Evolutionary conservation across 2,797 vertebrate genomes (phyloP), one percentile per base, ranked within the genome.

Genomic region (Sebastes ruberrimus): DNA sequence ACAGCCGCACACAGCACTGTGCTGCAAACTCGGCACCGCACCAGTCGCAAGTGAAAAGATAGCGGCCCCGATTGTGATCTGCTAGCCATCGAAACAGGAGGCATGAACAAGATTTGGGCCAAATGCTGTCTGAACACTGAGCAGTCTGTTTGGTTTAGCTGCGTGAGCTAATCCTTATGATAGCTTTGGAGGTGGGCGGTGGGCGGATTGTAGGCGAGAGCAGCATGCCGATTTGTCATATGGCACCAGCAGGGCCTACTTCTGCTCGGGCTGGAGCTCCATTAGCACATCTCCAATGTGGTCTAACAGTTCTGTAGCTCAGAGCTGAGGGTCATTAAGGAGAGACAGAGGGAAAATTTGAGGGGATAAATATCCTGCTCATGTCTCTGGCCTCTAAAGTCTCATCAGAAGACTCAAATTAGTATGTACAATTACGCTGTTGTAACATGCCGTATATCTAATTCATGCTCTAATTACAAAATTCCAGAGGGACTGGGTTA

Each of bases 191-290:
- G 95, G 93, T 87, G 93, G 94, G 83, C 86, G 88, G 94, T 95
- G 92, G 94, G 94, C 83, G 93, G 92, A 90, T 83, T 76, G 93
- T 94, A 94, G 95, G 94, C 93, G 89, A 93, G 89, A 94, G 93
- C 92, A 94, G 92, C 94, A 93, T 91, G 93, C 91, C 87, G 90
- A 90, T 94, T 95, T 91, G 94, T 95, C 93, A 95, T 94, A 94
- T 93, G 92, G 93, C 93, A 93, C 92, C 91, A 91, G 89, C 92
- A 93, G 92, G 91, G 88, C 91, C 90, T 88, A 86, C 91, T 92
- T 92, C 92, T 92, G 93, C 89, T 92, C 90, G 83, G 92, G 91
- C 93, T 89, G 85, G 81, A 90, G 89, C 89, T 89, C 90, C 88
- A 90, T 91, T 93, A 94, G 87, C 86, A 91, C 90, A 83, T 93